A percentile compares a stretch with the other conserved stretches of the same genome.
These are phyloP conservation scores for Morpho helenor DNA, from an alignment of 2,888 invertebrate species.

Conservation along the genomic window DNA sequence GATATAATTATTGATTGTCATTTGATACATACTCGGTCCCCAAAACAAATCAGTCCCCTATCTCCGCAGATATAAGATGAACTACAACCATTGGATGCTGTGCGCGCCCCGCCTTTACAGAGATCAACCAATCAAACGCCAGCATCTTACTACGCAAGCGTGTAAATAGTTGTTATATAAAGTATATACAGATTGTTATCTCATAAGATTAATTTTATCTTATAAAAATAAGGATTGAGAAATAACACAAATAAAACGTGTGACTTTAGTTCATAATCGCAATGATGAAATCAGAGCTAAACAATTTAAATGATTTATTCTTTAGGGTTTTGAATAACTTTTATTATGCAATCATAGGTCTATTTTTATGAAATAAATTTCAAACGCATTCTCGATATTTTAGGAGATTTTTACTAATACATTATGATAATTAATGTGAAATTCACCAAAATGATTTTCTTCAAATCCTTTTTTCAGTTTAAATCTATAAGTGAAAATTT, in stretches of 20 bases:
- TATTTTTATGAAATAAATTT: too few relatives aligned
- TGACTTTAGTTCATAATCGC: too few relatives aligned
- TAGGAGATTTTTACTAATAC: too few relatives aligned
- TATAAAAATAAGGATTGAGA: conserved; percentile 1
- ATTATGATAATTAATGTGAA: too few relatives aligned
- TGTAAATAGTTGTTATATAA: conserved; percentile 24
- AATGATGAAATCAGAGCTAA: too few relatives aligned
- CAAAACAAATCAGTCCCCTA: conserved; percentile 30
- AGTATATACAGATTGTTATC: conserved; percentile 20
- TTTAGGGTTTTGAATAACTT: too few relatives aligned
- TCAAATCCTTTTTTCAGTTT: too few relatives aligned
- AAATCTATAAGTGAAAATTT: too few relatives aligned
- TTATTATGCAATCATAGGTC: too few relatives aligned
- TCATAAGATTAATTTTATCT: conserved; percentile 9
- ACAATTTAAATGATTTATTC: too few relatives aligned
- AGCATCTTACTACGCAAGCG: conserved; percentile 32
- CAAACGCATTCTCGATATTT: too few relatives aligned
- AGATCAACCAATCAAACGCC: conserved; percentile 46
- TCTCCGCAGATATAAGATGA: conserved; percentile 32
- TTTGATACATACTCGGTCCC: conserved; percentile 20
- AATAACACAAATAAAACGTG: background rate
- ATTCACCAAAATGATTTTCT: too few relatives aligned
- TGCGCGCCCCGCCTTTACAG: conserved; percentile 38
- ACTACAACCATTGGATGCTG: conserved; percentile 57
- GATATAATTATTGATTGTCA: conserved; percentile 6